phyloP scores from a whole-genome alignment of 2,113 vertebrate species.

The Cyrtonyx montezumae region DNA sequence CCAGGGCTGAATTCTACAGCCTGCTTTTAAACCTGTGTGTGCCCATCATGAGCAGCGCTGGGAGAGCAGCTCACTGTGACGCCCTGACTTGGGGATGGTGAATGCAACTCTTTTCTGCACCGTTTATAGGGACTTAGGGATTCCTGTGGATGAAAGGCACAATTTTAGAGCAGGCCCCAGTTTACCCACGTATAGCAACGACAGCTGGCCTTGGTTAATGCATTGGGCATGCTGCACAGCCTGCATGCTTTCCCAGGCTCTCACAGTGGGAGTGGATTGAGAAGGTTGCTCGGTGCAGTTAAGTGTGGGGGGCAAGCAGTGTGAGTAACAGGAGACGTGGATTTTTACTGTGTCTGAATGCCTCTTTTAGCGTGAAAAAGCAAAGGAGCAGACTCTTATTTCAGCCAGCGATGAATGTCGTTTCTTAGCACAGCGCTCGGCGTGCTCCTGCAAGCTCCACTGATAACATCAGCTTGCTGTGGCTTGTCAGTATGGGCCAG shows the following conservation, averaged over 20 bases:
- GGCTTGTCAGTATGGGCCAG: not conserved
- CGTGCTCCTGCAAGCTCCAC: not conserved
- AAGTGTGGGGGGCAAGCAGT: not conserved
- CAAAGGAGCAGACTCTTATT: not conserved
- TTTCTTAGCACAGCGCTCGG: not conserved
- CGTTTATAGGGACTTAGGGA: not conserved
- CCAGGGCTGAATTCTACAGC: not conserved
- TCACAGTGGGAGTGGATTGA: accelerated
- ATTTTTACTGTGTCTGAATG: not conserved
- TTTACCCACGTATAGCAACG: accelerated
- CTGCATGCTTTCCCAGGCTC: not conserved
- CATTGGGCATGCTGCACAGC: not conserved
- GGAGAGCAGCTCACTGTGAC: not conserved
- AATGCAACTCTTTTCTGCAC: not conserved
- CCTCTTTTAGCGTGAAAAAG: not conserved
- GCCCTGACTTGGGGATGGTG: not conserved
- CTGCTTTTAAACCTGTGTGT: not conserved
- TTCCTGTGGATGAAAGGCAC: not conserved
- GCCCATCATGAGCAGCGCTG: not conserved
- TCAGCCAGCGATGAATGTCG: accelerated
- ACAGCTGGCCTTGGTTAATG: not conserved
- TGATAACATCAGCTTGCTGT: not conserved
- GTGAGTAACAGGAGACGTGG: accelerated
- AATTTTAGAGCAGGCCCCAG: not conserved
- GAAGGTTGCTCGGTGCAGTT: not conserved